Evolutionary conservation across 2,797 vertebrate genomes (phyloP).

Genomic region (Melanotaenia boesemani): DNA sequence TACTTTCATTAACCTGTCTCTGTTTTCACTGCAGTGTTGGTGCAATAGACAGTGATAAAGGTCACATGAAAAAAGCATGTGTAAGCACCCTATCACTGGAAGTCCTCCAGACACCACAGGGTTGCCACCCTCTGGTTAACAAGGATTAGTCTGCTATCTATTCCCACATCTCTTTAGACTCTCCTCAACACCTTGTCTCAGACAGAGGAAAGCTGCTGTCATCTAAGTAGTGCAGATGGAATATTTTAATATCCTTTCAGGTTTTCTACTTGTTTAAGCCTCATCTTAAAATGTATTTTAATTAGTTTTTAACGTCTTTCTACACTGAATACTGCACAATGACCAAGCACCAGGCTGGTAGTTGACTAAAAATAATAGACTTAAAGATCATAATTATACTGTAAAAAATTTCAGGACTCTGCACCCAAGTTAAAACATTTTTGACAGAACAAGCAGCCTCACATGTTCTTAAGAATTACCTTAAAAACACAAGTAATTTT

Average conservation of each 20-base stretch:
- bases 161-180: slow-evolving; percentile 16
- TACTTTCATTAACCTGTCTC: slow-evolving; percentile 64
- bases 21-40: slow-evolving; percentile 78
- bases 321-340: background rate
- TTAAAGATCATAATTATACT: background rate
- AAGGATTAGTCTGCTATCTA: slow-evolving; percentile 25
- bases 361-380: background rate
- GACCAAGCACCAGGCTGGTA: background rate
- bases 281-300: background rate
- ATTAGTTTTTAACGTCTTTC: background rate
- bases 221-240: background rate
- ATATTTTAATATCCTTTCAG: background rate
- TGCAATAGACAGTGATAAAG: slow-evolving; percentile 33
- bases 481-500: background rate
- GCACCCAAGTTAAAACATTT: no score
- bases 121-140: slow-evolving; percentile 51
- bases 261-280: background rate
- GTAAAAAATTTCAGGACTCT: background rate
- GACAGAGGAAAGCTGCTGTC: background rate
- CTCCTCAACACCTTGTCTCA: slow-evolving; percentile 18
- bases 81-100: slow-evolving; percentile 35
- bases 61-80: slow-evolving; percentile 47
- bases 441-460: background rate
- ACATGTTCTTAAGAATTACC: background rate
- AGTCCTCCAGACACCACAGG: slow-evolving; percentile 47